These are phyloP conservation scores for Cladopsammia gracilis DNA, from an alignment of 64 coral and sea anemone species.

Conservation along the genomic window DNA sequence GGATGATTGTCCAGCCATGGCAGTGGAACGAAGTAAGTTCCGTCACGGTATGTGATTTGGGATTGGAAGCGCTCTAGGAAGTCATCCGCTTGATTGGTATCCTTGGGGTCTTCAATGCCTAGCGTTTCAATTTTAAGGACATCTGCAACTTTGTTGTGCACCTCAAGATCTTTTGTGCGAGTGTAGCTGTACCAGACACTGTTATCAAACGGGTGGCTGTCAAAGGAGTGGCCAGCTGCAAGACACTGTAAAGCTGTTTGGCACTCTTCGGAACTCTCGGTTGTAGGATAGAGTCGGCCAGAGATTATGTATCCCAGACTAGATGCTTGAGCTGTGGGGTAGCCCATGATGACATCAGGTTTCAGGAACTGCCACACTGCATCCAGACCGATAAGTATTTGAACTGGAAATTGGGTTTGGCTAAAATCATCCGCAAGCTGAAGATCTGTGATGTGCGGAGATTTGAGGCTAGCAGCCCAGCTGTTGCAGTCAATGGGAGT, in stretches of 20 bases:
- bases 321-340: slow-evolving; percentile 45
- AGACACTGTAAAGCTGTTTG: too few species aligned
- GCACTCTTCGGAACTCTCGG: too few species aligned
- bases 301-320: too few species aligned
- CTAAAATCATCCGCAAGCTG: slow-evolving; percentile 48
- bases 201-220: background rate
- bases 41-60: slow-evolving; percentile 58
- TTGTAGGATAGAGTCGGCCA: too few species aligned
- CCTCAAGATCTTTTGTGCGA: slow-evolving; percentile 34
- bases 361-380: slow-evolving; percentile 51
- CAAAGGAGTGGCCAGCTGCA: slow-evolving; percentile 32
- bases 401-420: slow-evolving; percentile 34
- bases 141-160: slow-evolving; percentile 44
- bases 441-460: slow-evolving; percentile 36
- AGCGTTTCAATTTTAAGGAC: slow-evolving; percentile 56
- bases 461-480: slow-evolving; percentile 22
- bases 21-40: too few species aligned
- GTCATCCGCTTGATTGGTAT: slow-evolving; percentile 39
- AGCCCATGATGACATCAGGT: slow-evolving; percentile 31
- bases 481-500: slow-evolving; percentile 21
- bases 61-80: slow-evolving; percentile 45
- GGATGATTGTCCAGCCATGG: too few species aligned
- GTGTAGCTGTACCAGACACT: background rate
- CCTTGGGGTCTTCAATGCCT: slow-evolving; percentile 40
- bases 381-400: slow-evolving; percentile 55